Base-by-base conservation (phyloP, 2,888 invertebrate genomes). In the Latrodectus elegans region DNA sequence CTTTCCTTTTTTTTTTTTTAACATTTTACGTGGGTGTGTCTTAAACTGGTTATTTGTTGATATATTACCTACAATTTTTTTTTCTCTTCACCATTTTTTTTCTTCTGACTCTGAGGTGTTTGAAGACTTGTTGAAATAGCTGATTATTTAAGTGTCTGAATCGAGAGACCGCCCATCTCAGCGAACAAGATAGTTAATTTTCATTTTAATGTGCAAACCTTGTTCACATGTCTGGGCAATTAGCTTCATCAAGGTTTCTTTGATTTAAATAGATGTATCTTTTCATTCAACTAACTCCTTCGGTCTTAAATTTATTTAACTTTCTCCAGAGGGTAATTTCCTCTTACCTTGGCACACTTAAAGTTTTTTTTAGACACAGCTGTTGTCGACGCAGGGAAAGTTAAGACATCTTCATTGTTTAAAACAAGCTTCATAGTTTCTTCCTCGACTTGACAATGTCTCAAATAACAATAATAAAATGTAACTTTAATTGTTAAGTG, bases 91-190 rank as follows among this genome's bases (percentile, higher is more conserved):
- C 26, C 17, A 17, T 72, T 64, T 55, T 15, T 73, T 65, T 22
- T 73, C 51, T 10, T 22, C 12, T 67, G 60, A 38, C 38, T 38
- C 38, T 38, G 6, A 38, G 38, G 38, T 38, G 38, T 38, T 38
- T 38, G 72, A 70, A 52, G 64, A 71, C 76, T 53, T 83, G 83
- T 83, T 84, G 84, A 84, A 84, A 84, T 67, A 71, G 64, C 72
- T 84, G 84, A 84, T 84, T 84, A 84, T 84, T 72, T 72, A 72
- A 84, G 65, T 83, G 75, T 67, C 74, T 75, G 67, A 55, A 74
- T 64, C 60, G n/a, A 77, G 73, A 84, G 84, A 77, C 71, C 72
- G 84, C 52, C 64, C 71, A 71, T 72, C 83, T 71, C 60, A 55
- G 82, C 55, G 53, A 74, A 75, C 82, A 81, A 71, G 81, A 81